Evolutionary conservation across 2,797 vertebrate genomes (phyloP), one percentile per base, ranked within the genome.

Genomic region (Lacerta viridis): DNA sequence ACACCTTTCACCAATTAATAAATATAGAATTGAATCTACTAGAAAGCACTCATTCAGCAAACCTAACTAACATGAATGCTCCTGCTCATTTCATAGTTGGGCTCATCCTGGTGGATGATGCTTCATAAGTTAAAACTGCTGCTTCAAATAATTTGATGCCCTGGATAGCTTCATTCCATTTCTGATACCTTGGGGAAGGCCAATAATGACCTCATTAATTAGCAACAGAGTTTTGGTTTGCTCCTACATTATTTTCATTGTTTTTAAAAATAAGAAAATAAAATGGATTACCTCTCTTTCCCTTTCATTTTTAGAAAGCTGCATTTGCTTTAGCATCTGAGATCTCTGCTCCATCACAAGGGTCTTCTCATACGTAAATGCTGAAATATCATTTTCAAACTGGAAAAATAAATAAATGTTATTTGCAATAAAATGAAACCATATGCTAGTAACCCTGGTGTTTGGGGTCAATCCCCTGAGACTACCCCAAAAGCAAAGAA

Each of bases 241-340:
- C n/a, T 78, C 92, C 80, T 86, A 77, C 79, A 83, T 39, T 4
- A 20, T 77, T 55, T 69, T 36, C 0, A 0, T 75, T n/a, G n/a
- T 36, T 59, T 39, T 15, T 39, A 17, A n/a, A 17, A 5, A 13
- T 59, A 66, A 9, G n/a, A 41, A 80, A 88, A 80, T 59, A 91
- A 86, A 59, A 76, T 46, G 5, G 15, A 82, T 90, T 97, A 99
- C 99, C 98, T 99, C 99, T 95, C 98, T 97, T 94, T 99, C 98
- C 64, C 97, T 96, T 96, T 99, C 99, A 0, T 97, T 99, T 95
- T 98, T 97, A 41, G 99, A 99, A 1, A 99, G 97, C 41, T 99
- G 99, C 99, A 99, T 99, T 96, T 99, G 99, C 93, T 98, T 99
- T 29, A 99, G 96, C 98, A 99, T 99, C 94, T 99, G 98, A 5